These are phyloP conservation scores for Hydrophis major DNA, from an alignment of 2,797 vertebrate species.

Conservation along the genomic window DNA sequence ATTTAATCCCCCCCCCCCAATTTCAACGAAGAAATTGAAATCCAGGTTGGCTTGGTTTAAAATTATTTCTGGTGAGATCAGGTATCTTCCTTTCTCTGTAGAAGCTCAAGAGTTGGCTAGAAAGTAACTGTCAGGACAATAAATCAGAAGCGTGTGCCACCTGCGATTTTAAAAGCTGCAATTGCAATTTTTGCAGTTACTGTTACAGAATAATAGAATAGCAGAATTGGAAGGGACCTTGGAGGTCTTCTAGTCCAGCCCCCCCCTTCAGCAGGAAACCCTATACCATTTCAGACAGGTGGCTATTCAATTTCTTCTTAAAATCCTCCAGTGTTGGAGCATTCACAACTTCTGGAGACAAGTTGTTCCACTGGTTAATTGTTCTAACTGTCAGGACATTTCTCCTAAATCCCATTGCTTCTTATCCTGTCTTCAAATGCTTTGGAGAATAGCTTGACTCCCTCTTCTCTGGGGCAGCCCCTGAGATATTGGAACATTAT, in stretches of 20 bases:
- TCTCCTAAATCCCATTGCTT: neutral
- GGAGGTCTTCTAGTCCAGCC: neutral
- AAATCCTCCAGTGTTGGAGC: neutral
- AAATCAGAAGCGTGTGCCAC: neutral
- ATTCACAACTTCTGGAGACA: neutral
- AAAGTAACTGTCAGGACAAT: neutral
- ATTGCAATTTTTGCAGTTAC: neutral
- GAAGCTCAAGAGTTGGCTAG: neutral
- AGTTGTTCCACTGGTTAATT: neutral
- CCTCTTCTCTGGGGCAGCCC: too few species aligned
- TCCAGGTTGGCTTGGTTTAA: conserved; percentile 77
- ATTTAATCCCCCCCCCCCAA: neutral
- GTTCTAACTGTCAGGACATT: neutral
- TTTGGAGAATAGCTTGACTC: too few species aligned
- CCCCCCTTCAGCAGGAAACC: neutral
- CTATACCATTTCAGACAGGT: neutral
- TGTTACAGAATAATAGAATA: neutral
- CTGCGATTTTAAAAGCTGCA: neutral
- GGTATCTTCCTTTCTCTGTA: neutral
- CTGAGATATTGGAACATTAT: too few species aligned
- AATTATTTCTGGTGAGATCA: neutral
- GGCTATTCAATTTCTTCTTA: neutral
- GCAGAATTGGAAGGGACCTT: neutral
- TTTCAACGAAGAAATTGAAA: conserved; percentile 74
- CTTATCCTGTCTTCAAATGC: too few species aligned